Conservation (phyloP, 2,888 invertebrate genomes). For the Dichetophora obliterata region DNA sequence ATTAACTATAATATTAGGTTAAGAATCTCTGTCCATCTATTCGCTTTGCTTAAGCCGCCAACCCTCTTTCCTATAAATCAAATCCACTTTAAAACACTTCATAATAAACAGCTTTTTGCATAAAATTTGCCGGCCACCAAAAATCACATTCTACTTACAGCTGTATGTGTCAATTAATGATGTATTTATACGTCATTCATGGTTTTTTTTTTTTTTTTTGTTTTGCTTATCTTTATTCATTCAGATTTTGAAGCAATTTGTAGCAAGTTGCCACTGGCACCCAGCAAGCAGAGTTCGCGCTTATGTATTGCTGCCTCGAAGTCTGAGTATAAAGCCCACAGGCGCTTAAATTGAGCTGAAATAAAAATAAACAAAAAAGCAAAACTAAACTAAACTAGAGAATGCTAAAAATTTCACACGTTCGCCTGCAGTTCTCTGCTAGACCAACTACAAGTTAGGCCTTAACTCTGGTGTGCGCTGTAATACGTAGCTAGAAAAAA, state of each 20-base stretch:
- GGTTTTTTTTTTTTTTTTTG: too few species aligned
- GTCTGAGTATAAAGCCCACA: slow-evolving; percentile 31
- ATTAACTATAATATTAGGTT: too few species aligned
- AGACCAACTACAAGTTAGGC: slow-evolving; percentile 25
- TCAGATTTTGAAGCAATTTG: too few species aligned
- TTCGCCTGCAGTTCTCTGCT: slow-evolving; percentile 20
- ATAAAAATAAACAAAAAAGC: slow-evolving; percentile 25
- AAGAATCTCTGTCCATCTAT: too few species aligned
- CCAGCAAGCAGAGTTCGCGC: not conserved
- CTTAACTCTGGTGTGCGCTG: slow-evolving; percentile 2
- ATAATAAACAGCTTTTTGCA: too few species aligned
- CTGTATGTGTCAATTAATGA: slow-evolving; percentile 16
- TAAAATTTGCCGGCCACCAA: too few species aligned
- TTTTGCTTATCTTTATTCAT: too few species aligned
- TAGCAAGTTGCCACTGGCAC: not conserved
- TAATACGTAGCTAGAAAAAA: not conserved
- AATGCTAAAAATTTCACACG: slow-evolving; percentile 28
- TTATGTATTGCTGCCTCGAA: not conserved
- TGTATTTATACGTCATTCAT: slow-evolving; percentile 17
- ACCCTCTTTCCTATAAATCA: too few species aligned
- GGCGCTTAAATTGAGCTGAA: not conserved
- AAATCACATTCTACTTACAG: too few species aligned
- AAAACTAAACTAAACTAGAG: slow-evolving; percentile 18
- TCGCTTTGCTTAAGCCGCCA: too few species aligned
- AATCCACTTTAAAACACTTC: too few species aligned